A percentile compares a stretch with the other conserved stretches of the same genome.
Evolutionary conservation across 2,888 invertebrate species (phyloP).

Genomic region (Andrena bicolor): DNA sequence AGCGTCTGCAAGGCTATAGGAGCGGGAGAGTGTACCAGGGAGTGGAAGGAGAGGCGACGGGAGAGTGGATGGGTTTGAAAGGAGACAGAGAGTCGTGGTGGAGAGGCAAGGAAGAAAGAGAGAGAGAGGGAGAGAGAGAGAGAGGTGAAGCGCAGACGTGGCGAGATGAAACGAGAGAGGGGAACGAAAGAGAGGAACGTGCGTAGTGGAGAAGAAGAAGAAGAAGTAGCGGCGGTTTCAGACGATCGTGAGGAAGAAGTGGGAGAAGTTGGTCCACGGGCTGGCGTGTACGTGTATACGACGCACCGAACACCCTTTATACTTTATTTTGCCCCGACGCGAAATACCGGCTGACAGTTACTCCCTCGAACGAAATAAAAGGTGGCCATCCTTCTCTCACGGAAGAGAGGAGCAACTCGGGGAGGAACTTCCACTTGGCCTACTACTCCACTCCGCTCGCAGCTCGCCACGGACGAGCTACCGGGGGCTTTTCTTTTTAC

Average conservation of each 20-base stretch:
- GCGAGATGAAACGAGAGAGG: background rate
- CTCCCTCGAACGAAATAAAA: slow-evolving; percentile 78
- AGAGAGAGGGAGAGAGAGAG: slow-evolving; percentile 26
- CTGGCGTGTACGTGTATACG: slow-evolving; percentile 67
- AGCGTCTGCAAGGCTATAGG: slow-evolving; percentile 71
- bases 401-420: slow-evolving; percentile 67
- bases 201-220: slow-evolving; percentile 29
- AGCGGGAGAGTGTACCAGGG: slow-evolving; percentile 57
- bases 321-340: slow-evolving; percentile 77
- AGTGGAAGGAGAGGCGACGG: slow-evolving; percentile 52
- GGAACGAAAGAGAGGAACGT: slow-evolving; percentile 33
- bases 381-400: slow-evolving; percentile 64
- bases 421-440: slow-evolving; percentile 83
- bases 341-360: slow-evolving; percentile 78
- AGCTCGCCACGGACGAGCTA: slow-evolving; percentile 74
- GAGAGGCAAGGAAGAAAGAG: slow-evolving; percentile 16
- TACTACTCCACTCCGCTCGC: slow-evolving; percentile 82
- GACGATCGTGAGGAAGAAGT: slow-evolving; percentile 18
- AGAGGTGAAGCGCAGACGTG: slow-evolving; percentile 23
- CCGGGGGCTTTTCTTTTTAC: slow-evolving; percentile 80
- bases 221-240: slow-evolving; percentile 23
- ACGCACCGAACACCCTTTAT: slow-evolving; percentile 78
- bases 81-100: slow-evolving; percentile 26
- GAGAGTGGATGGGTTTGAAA: slow-evolving; percentile 42
- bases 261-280: slow-evolving; percentile 54